Percentiles rank a stretch among this genome's conserved stretches.
These are phyloP conservation scores for Caenorhabditis remanei DNA, from an alignment of 1,140 invertebrate species.

Conservation along the genomic window DNA sequence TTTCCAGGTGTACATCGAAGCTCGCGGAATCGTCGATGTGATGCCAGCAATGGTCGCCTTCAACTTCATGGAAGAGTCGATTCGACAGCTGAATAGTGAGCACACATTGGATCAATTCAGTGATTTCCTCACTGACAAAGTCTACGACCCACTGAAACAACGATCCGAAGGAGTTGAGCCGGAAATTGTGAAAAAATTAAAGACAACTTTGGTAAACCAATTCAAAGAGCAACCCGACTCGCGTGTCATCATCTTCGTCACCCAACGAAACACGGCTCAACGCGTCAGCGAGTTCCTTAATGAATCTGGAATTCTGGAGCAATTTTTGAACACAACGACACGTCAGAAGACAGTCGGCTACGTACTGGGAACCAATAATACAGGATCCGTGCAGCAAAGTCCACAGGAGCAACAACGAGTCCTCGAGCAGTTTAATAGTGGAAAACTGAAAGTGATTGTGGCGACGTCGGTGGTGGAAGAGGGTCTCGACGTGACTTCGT, in stretches of 20 bases:
- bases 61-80: constrained; percentile 19
- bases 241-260: constrained; percentile 57
- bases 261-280: constrained; percentile 43
- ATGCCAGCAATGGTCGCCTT: constrained; percentile 20
- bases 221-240: constrained; percentile 40
- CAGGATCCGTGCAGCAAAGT: not conserved
- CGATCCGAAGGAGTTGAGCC: not conserved
- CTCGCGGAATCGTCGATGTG: constrained; percentile 27
- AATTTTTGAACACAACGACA: not conserved
- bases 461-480: constrained; percentile 79
- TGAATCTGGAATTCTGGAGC: not conserved
- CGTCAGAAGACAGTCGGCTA: constrained; percentile 1
- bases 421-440: constrained; percentile 1
- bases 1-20: constrained; percentile 29
- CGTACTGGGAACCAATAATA: not conserved
- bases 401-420: constrained; percentile 2
- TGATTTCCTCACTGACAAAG: not conserved
- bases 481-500: constrained; percentile 78
- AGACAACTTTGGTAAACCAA: not conserved
- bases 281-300: constrained; percentile 8
- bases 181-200: not conserved
- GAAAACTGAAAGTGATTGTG: constrained; percentile 70
- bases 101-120: not conserved
- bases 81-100: not conserved
- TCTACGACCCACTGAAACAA: not conserved